Base-by-base conservation (phyloP, 2,113 vertebrate species). In the Micromys minutus region DNA sequence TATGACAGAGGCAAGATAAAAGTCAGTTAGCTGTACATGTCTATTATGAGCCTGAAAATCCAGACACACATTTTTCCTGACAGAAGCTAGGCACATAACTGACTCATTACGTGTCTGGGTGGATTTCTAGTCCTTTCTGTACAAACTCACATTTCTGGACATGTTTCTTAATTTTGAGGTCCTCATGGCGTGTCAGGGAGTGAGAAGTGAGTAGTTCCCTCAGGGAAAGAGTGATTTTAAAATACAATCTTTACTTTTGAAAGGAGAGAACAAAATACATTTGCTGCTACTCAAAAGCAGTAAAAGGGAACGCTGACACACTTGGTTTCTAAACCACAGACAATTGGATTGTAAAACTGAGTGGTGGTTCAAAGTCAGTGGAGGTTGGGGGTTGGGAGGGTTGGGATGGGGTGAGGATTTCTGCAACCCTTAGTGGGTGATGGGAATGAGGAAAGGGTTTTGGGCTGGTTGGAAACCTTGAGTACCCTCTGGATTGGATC, bases 1-100 rank as follows among this genome's bases (percentile, higher is more conserved):
- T 98, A 98, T 97, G 98, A 98, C 98, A 98, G 93, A 97, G 94
- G 97, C 81, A 98, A 98, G 97, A 98, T 98, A 98, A 98, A 98
- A 98, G 97, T 97, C 97, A 98, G 97, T 98, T 98, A 98, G 96
- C 96, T 97, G 93, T 96, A 98, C 94, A 90, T 96, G 95, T 98
- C 98, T 98, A 75, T 98, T 98, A 97, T 87, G 94, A 98, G 86
- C 93, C 94, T 97, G 81, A 97, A 98, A 97, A 69, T 50, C 96
- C 96, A 98, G 97, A 98, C 92, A 97, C 97, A 95, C 47, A 90
- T 96, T 97, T 98, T 89, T 89, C 19, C 26, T 87, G 94, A 97
- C 95, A 98, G 94, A 98, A 98, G 87, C 57, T 94, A 96, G 92
- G 93, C 96, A 97, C 83, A 63, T 93, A 98, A 96, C 96, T 89